A percentile compares a stretch with the other conserved stretches of the same genome.
Evolutionary conservation across 1,140 invertebrate species (phyloP).

Genomic region (Wasmannia auropunctata): DNA sequence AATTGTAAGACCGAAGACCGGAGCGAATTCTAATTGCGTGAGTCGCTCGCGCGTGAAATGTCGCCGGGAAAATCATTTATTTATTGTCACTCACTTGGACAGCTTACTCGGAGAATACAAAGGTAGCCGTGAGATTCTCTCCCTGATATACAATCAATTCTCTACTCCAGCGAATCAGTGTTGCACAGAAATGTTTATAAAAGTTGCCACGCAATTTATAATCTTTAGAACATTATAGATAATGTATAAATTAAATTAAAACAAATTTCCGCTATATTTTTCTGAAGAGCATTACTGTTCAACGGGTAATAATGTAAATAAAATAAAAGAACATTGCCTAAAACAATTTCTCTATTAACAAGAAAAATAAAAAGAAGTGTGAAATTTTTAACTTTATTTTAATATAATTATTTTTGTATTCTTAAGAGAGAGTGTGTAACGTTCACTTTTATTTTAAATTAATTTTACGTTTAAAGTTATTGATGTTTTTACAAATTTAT

Average conservation of each 20-base stretch:
- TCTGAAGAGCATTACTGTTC: not conserved
- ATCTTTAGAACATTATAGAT: not conserved
- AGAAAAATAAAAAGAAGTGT: not conserved
- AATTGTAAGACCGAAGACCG: constrained; percentile 41
- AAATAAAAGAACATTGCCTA: not conserved
- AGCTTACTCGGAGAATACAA: not conserved
- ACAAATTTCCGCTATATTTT: not conserved
- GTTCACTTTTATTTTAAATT: not conserved
- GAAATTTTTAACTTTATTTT: not conserved
- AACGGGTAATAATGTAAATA: not conserved
- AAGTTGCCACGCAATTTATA: not conserved
- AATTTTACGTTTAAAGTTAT: not conserved
- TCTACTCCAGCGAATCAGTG: not conserved
- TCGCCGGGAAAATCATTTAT: constrained; percentile 45
- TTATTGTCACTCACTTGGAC: constrained; percentile 50
- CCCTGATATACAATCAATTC: not conserved
- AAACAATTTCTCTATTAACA: not conserved
- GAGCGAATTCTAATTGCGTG: constrained; percentile 51
- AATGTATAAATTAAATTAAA: not conserved
- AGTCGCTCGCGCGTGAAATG: constrained; percentile 40
- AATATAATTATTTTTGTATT: not conserved
- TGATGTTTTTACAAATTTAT: not conserved
- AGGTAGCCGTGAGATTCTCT: not conserved
- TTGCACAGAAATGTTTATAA: not conserved
- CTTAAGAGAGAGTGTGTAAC: not conserved